phyloP scores from a whole-genome alignment of 2,888 invertebrate genomes.

The Acrocyrtus sp. region DNA sequence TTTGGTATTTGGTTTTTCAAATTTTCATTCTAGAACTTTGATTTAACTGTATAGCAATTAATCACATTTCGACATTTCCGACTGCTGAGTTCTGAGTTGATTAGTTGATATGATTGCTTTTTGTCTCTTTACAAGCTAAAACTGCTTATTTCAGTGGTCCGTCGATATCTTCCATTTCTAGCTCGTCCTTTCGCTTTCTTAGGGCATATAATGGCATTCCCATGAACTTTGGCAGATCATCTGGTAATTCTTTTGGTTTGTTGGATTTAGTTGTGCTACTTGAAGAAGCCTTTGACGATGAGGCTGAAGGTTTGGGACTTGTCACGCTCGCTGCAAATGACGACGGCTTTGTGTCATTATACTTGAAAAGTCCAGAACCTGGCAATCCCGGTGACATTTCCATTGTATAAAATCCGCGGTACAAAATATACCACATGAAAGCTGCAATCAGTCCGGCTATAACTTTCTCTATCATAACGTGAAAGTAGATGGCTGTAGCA shows the following conservation, averaged over 20 bases:
- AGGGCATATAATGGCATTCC: conserved; percentile 78
- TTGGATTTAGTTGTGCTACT: conserved; percentile 10
- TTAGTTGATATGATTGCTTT: neutral
- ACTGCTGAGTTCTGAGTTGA: neutral
- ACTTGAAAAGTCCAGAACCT: conserved; percentile 67
- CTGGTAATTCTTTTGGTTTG: conserved; percentile 35
- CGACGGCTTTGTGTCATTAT: conserved; percentile 30
- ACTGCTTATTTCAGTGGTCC: conserved; percentile 1
- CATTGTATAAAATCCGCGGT: conserved; percentile 68
- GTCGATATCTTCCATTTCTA: conserved; percentile 29
- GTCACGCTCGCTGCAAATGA: conserved; percentile 6
- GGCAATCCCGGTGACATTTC: conserved; percentile 75
- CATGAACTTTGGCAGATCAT: conserved; percentile 74
- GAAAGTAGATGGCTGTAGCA: conserved; percentile 93
- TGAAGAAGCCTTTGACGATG: conserved; percentile 6
- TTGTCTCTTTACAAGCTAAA: neutral
- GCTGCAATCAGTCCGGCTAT: conserved; percentile 88
- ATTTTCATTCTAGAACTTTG: no score
- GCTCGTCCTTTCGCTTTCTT: conserved; percentile 51
- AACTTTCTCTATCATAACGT: conserved; percentile 95
- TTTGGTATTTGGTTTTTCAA: no score
- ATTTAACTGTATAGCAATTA: no score
- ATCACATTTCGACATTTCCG: no score
- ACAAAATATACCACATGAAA: conserved; percentile 90
- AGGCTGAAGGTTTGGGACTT: conserved; percentile 1